Evolutionary conservation across 2,797 vertebrate species (phyloP).

Genomic region (Hippopotamyrus pictus): DNA sequence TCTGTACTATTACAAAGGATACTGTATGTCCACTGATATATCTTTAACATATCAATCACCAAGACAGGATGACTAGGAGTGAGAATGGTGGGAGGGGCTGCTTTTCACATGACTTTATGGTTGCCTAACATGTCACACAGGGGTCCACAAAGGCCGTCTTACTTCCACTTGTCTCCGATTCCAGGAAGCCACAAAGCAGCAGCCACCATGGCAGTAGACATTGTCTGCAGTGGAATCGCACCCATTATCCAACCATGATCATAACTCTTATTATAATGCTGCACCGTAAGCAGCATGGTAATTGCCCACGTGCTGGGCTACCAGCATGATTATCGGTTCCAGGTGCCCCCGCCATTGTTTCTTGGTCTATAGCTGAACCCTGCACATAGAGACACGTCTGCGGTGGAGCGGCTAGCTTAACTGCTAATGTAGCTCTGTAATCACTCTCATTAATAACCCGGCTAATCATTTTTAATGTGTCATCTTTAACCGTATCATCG

Average conservation of each 20-base stretch:
- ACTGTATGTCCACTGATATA: not conserved
- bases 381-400: not conserved
- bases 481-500: conserved; percentile 44
- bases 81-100: not conserved
- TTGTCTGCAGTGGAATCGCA: conserved; percentile 57
- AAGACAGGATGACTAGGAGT: not conserved
- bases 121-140: not conserved
- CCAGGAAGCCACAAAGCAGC: conserved; percentile 55
- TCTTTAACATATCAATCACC: not conserved
- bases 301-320: conserved; percentile 49
- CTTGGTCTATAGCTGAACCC: conserved; percentile 33
- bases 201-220: conserved; percentile 49
- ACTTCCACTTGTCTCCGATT: conserved; percentile 47
- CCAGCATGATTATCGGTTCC: conserved; percentile 35
- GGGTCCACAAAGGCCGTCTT: conserved; percentile 47
- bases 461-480: conserved; percentile 49
- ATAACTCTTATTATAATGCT: conserved; percentile 70
- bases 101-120: not conserved
- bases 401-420: conserved; percentile 28
- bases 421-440: conserved; percentile 26
- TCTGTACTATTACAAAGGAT: not conserved
- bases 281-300: conserved; percentile 69
- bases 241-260: conserved; percentile 60
- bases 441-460: conserved; percentile 45
- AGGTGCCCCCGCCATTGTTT: conserved; percentile 56